Percentiles rank a stretch among this genome's conserved stretches.
Evolutionary conservation across 2,888 invertebrate species (phyloP).

Genomic region (Creontiades dilutus): DNA sequence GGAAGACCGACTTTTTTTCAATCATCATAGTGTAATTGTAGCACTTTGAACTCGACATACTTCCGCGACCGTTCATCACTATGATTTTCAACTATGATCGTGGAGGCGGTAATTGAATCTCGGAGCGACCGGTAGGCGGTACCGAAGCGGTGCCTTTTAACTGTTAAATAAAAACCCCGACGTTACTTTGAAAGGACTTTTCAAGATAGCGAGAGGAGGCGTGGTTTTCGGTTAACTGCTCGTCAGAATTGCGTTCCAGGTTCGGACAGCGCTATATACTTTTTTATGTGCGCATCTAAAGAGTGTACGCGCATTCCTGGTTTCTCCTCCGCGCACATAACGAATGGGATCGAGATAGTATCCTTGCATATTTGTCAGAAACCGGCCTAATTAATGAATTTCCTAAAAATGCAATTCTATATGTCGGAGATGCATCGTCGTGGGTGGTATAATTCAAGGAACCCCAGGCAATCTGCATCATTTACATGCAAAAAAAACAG

Average conservation of each 20-base stretch:
- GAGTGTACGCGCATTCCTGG: neutral
- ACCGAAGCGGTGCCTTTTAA: too few relatives aligned
- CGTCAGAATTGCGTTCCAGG: too few relatives aligned
- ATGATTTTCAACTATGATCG: constrained; percentile 17
- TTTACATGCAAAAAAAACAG: too few relatives aligned
- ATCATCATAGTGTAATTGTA: neutral
- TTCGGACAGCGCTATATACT: too few relatives aligned
- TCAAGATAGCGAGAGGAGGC: too few relatives aligned
- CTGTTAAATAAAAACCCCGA: too few relatives aligned
- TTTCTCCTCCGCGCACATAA: neutral
- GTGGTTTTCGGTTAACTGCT: too few relatives aligned
- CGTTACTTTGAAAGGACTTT: too few relatives aligned
- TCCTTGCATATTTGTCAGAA: neutral
- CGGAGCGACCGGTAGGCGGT: too few relatives aligned
- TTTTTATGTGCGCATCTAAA: too few relatives aligned
- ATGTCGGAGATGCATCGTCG: constrained; percentile 45
- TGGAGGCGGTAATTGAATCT: neutral
- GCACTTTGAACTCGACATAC: constrained; percentile 18
- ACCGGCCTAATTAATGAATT: constrained; percentile 55
- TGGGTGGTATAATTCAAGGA: constrained; percentile 31
- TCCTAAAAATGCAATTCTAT: constrained; percentile 33
- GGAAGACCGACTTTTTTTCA: too few relatives aligned
- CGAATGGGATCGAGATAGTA: neutral
- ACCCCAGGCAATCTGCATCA: too few relatives aligned
- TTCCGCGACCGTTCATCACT: neutral